Percentiles rank a stretch among this genome's conserved stretches.
Evolutionary conservation across 2,797 vertebrate genomes (phyloP).

Genomic region (Rhadinocentrus ornatus): DNA sequence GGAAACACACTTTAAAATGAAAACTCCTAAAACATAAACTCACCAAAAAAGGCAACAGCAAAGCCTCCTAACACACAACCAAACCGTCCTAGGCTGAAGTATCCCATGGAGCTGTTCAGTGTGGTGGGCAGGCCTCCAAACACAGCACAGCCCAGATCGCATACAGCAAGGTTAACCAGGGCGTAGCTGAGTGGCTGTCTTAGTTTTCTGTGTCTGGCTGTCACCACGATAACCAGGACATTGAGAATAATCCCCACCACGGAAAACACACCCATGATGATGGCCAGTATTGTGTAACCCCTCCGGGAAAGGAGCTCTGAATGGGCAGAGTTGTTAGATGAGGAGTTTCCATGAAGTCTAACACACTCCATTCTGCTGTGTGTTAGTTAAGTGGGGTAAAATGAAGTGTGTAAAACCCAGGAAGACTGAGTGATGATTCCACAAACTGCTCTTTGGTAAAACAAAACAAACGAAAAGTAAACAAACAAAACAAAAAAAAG

Average conservation of each 20-base stretch:
- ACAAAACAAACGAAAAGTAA: neutral
- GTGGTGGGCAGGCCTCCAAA: conserved; percentile 84
- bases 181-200: conserved; percentile 88
- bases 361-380: conserved; percentile 41
- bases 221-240: conserved; percentile 85
- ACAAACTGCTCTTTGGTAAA: neutral
- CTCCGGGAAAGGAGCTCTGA: conserved; percentile 59
- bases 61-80: conserved; percentile 89
- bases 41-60: conserved; percentile 89
- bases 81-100: conserved; percentile 86
- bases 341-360: conserved; percentile 41
- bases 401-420: neutral
- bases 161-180: conserved; percentile 88
- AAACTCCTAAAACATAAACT: neutral
- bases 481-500: neutral
- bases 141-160: conserved; percentile 87
- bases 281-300: conserved; percentile 66
- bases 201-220: conserved; percentile 82
- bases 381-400: neutral
- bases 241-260: conserved; percentile 78
- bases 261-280: conserved; percentile 73
- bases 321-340: conserved; percentile 29
- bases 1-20: neutral
- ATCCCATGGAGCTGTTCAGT: conserved; percentile 84
- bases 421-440: neutral